These are phyloP conservation scores for Agrochola lota DNA, from an alignment of 2,888 invertebrate species.

Conservation along the genomic window DNA sequence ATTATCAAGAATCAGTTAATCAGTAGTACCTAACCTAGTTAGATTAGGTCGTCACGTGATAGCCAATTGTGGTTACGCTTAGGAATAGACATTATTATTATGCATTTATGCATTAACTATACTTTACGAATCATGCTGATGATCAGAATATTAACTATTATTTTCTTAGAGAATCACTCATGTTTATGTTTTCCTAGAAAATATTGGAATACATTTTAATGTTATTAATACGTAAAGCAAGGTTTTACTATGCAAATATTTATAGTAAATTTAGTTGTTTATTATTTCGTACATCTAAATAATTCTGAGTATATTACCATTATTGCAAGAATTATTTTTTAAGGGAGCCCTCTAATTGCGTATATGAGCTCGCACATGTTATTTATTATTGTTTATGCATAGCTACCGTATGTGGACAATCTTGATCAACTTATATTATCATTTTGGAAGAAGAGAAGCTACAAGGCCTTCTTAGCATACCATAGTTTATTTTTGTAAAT, in stretches of 20 bases:
- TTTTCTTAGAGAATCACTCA: neutral
- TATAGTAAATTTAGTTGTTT: neutral
- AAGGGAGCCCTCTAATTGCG: too few relatives aligned
- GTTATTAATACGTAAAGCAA: neutral
- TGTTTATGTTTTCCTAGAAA: conserved; percentile 1
- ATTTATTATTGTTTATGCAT: neutral
- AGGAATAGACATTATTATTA: conserved; percentile 12
- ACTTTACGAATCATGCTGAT: neutral
- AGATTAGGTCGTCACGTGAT: conserved; percentile 15
- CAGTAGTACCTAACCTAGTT: conserved; percentile 28
- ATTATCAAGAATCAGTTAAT: conserved; percentile 23
- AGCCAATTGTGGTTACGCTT: neutral
- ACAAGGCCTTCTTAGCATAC: neutral
- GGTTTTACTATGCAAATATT: too few relatives aligned
- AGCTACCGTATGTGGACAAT: neutral
- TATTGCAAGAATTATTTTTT: neutral
- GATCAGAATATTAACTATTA: neutral
- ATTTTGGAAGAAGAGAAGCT: neutral
- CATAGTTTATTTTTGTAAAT: neutral
- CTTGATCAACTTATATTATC: neutral
- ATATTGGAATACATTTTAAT: neutral
- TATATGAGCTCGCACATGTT: neutral
- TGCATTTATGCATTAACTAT: neutral
- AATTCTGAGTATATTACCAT: neutral
- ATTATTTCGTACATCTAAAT: neutral